phyloP scores from a whole-genome alignment of 2,888 invertebrate species.

The Furcula furcula region DNA sequence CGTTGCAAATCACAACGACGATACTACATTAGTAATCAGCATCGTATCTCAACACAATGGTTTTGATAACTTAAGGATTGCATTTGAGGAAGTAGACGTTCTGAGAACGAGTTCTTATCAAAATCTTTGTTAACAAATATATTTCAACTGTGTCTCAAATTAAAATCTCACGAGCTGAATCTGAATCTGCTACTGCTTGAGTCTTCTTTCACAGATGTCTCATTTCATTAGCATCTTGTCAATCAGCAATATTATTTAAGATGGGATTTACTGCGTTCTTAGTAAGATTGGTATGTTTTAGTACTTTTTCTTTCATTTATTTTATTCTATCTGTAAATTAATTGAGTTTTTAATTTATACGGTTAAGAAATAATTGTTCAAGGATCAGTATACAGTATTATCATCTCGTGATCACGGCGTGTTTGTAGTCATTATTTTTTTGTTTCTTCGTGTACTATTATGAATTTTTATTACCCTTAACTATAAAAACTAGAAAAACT shows the following conservation, averaged over 20 bases:
- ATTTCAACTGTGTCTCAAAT: too few species aligned
- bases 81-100: neutral
- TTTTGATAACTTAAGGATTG: conserved; percentile 15
- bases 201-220: too few species aligned
- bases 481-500: conserved; percentile 21
- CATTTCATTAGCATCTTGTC: too few species aligned
- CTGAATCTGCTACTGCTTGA: too few species aligned
- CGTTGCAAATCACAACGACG: conserved; percentile 26
- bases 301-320: neutral
- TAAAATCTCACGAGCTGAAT: too few species aligned
- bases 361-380: neutral
- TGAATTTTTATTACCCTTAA: conserved; percentile 18
- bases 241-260: neutral
- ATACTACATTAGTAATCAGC: conserved; percentile 35
- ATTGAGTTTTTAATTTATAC: neutral
- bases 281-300: too few species aligned
- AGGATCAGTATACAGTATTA: too few species aligned
- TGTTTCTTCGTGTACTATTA: conserved; percentile 9
- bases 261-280: neutral
- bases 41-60: conserved; percentile 22
- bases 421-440: conserved; percentile 14
- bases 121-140: too few species aligned
- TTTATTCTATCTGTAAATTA: neutral
- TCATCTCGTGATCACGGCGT: conserved; percentile 13
- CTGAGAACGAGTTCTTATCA: neutral